Percentiles rank a stretch among this genome's conserved stretches.
phyloP scores from a whole-genome alignment of 2,797 vertebrate species.

The Leuciscus waleckii region DNA sequence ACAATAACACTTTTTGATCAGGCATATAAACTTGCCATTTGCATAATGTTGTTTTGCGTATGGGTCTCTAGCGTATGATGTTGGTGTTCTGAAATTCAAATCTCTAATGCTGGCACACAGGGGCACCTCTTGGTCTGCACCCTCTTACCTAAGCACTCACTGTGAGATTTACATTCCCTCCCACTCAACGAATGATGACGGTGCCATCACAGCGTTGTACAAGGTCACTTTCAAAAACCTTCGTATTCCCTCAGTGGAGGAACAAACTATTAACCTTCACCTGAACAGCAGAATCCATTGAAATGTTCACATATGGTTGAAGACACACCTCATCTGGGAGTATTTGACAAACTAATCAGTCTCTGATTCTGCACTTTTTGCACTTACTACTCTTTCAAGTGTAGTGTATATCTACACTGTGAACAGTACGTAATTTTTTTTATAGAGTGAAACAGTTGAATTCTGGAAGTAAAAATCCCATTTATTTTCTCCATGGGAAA shows the following conservation, averaged over 20 bases:
- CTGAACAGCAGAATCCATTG: constrained; percentile 26
- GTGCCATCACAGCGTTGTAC: background rate
- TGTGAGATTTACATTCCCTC: constrained; percentile 13
- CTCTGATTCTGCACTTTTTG: background rate
- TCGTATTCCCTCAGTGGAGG: background rate
- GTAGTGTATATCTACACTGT: background rate
- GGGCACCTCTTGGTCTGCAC: background rate
- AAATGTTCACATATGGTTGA: constrained; percentile 19
- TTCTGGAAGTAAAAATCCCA: background rate
- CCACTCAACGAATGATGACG: constrained; percentile 7
- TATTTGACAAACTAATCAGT: constrained; percentile 6
- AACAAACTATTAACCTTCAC: constrained; percentile 28
- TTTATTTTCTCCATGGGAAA: background rate
- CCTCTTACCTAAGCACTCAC: constrained; percentile 9
- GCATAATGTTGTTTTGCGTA: background rate
- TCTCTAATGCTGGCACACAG: background rate
- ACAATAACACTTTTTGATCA: background rate
- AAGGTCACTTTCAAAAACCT: constrained; percentile 21
- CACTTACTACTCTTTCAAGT: background rate
- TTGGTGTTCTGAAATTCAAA: background rate
- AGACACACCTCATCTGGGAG: background rate
- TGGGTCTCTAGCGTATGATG: background rate
- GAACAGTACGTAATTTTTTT: too few species aligned
- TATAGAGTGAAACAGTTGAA: background rate
- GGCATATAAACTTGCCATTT: background rate